Percentiles rank a stretch among this genome's conserved stretches.
Conservation (phyloP, 2,888 invertebrate species). For the Baccha elongata region DNA sequence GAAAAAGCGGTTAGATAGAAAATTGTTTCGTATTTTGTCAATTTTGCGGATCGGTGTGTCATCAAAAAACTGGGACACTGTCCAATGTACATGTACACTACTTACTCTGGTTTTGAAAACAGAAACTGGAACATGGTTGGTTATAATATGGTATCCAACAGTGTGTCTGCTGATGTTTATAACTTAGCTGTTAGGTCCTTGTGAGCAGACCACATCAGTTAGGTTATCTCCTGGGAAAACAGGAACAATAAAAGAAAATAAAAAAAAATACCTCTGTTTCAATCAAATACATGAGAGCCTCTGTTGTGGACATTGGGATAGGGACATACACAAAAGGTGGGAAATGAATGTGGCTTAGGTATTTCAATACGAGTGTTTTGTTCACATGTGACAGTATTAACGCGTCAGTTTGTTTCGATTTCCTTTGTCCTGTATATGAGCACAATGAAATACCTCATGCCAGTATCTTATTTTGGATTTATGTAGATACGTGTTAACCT, state of each 20-base stretch:
- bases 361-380: conserved; percentile 24
- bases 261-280: conserved; percentile 39
- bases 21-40: conserved; percentile 59
- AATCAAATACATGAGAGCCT: conserved; percentile 30
- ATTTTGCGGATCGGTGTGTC: conserved; percentile 52
- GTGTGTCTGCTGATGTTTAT: conserved; percentile 17
- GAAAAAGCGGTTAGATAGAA: conserved; percentile 32
- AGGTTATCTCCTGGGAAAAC: conserved; percentile 1
- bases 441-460: conserved; percentile 2
- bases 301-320: conserved; percentile 3
- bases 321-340: conserved; percentile 6
- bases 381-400: conserved; percentile 18
- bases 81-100: not conserved
- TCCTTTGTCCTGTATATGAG: conserved; percentile 17
- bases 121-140: not conserved
- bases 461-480: not conserved
- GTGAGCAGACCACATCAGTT: conserved; percentile 5
- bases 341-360: conserved; percentile 8
- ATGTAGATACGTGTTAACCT: not conserved
- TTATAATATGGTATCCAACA: not conserved
- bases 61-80: conserved; percentile 36
- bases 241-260: not conserved
- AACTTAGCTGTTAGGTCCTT: conserved; percentile 8
- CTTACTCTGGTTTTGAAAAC: conserved; percentile 20
- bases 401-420: conserved; percentile 38